phyloP scores from a whole-genome alignment of 2,888 invertebrate genomes.

The Charanyca ferruginea region DNA sequence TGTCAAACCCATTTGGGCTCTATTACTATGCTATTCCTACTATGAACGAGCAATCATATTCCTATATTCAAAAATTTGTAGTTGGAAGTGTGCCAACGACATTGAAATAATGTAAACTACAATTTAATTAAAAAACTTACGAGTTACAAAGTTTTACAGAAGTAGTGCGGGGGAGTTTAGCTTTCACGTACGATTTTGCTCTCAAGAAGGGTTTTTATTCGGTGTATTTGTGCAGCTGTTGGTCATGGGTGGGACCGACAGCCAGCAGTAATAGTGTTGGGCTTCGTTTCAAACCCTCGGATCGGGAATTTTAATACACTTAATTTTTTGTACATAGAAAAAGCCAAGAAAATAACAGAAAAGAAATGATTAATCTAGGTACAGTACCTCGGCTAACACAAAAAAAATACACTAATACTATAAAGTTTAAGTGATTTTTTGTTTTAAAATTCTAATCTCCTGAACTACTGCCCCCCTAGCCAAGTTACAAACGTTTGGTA shows the following conservation, averaged over 20 bases:
- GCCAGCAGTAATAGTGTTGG: no score
- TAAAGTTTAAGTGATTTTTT: no score
- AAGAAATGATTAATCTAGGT: no score
- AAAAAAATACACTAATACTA: no score
- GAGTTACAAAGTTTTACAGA: conserved; percentile 32
- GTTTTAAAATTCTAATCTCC: no score
- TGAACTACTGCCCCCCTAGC: no score
- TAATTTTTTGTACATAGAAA: no score
- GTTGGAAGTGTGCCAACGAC: conserved; percentile 46
- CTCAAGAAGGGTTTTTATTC: background rate
- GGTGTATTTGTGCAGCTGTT: background rate
- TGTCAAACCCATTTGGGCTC: background rate
- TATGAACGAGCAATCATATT: conserved; percentile 9
- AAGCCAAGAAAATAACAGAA: no score
- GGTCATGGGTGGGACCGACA: background rate
- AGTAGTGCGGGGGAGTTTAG: conserved; percentile 33
- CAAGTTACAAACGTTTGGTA: no score
- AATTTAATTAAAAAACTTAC: conserved; percentile 62
- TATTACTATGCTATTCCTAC: background rate
- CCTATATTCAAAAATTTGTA: conserved; percentile 7
- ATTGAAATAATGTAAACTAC: conserved; percentile 47
- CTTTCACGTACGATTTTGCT: conserved; percentile 27
- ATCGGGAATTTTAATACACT: no score
- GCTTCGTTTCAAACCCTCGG: no score
- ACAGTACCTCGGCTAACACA: no score